Evolutionary conservation across 1,140 invertebrate genomes (phyloP), one percentile per base, ranked within the genome.

Genomic region (Hyphantria cunea): DNA sequence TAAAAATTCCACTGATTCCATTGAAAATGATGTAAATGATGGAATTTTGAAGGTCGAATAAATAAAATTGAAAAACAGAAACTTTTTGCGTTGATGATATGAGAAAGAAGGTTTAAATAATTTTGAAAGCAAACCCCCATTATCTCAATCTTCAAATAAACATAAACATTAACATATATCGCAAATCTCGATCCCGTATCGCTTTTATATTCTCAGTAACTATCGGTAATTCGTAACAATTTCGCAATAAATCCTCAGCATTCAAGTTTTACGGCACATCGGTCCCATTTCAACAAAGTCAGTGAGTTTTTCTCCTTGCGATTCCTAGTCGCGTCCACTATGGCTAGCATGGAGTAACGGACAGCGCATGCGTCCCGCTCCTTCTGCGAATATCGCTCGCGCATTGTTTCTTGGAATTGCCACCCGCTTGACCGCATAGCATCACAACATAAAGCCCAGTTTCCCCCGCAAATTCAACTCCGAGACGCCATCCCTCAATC

Each of bases 331-430:
- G 66, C 55, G 73, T 80, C 75, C 74, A 78, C 74, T 82, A 80
- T 76, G 72, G 66, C 63, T 61, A 78, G 72, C 69, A 75, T 72
- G 62, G 65, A 75, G 72, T 88, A 88, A 89, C 86, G 82, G 84
- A 68, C 72, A 69, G 47, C 64, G 55, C 68, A 58, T 56, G 64
- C 69, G 73, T 70, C 76, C 82, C 81, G 79, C 78, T 83, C 82
- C 72, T 86, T 89, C 81, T 72, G 74, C 78, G 85, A 88, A 86
- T 66, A 52, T 34, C 48, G 71, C 62, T 64, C 76, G 58, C 74
- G 72, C 80, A 85, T 89, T 89, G 82, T 86, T 86, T 89, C 86
- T 89, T n/a, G 60, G 84, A 89, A 86, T 69, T 74, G 64, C 68
- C 74, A 79, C 78, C 73, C 74, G 75, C 69, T 74, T 61, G 67